Percentiles rank a stretch among this genome's conserved stretches.
Conservation (phyloP, 2,888 invertebrate genomes). For the Cheilosia scutellata region DNA sequence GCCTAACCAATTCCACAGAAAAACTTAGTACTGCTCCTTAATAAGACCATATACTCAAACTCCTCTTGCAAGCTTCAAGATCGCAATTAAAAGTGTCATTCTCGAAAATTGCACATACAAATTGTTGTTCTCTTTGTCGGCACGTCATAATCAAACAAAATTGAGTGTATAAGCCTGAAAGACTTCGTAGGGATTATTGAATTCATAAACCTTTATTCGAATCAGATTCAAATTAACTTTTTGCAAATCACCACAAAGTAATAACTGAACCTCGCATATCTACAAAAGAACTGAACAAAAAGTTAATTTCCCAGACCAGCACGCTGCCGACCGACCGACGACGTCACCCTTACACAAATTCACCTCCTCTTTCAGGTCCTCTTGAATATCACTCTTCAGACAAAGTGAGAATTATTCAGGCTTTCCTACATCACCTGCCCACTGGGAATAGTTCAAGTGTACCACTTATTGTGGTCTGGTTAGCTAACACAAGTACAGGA, state of each 20-base stretch:
- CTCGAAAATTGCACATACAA: too few relatives aligned
- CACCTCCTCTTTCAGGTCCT: not conserved
- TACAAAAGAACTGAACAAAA: not conserved
- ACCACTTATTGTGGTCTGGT: constrained; percentile 75
- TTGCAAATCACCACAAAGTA: not conserved
- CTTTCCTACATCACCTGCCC: constrained; percentile 44
- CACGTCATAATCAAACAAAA: too few relatives aligned
- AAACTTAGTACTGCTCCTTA: too few relatives aligned
- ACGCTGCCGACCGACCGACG: not conserved
- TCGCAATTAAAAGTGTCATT: too few relatives aligned
- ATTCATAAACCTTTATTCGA: too few relatives aligned
- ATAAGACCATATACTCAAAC: too few relatives aligned
- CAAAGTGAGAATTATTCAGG: constrained; percentile 57
- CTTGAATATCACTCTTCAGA: constrained; percentile 61
- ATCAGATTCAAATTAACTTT: too few relatives aligned
- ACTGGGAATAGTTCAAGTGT: constrained; percentile 65
- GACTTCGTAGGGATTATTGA: too few relatives aligned
- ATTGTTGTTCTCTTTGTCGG: too few relatives aligned
- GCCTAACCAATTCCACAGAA: too few relatives aligned
- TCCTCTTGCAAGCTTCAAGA: too few relatives aligned
- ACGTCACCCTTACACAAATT: not conserved
- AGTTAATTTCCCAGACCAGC: not conserved
- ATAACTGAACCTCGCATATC: not conserved
- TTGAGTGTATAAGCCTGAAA: too few relatives aligned
- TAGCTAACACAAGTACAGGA: constrained; percentile 74